A percentile compares a stretch with the other conserved stretches of the same genome.
Evolutionary conservation across 2,888 invertebrate genomes (phyloP).

Genomic region (Esperia sulphurella): DNA sequence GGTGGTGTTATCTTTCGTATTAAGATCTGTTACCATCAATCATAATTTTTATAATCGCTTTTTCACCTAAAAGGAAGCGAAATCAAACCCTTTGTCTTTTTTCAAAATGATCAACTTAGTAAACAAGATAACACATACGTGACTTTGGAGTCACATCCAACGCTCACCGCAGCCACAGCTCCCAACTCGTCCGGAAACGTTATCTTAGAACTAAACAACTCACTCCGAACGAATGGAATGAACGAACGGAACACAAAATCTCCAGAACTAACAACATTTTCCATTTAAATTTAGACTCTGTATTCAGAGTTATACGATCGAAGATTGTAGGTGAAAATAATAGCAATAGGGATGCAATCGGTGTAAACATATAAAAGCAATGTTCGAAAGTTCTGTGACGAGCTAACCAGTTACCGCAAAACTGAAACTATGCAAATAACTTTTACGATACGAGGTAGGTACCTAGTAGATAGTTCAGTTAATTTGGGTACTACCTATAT

Average conservation of each 20-base stretch:
- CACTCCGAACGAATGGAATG: constrained; percentile 44
- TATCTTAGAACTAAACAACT: constrained; percentile 71
- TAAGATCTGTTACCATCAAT: too few species aligned
- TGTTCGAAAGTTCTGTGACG: constrained; percentile 30
- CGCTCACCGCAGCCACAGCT: constrained; percentile 44
- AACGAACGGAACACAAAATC: constrained; percentile 14
- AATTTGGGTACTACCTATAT: background rate
- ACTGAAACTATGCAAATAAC: constrained; percentile 61
- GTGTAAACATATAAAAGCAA: constrained; percentile 33
- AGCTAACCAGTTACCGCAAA: constrained; percentile 63
- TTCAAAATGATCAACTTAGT: background rate
- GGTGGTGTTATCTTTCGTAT: too few species aligned
- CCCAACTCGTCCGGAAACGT: constrained; percentile 57
- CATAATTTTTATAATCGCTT: too few species aligned
- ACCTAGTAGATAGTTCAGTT: constrained; percentile 11
- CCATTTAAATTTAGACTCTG: constrained; percentile 25
- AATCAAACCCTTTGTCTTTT: too few species aligned
- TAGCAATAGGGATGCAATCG: constrained; percentile 41
- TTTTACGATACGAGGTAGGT: constrained; percentile 20
- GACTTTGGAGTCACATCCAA: constrained; percentile 36
- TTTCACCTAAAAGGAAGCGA: too few species aligned
- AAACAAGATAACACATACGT: constrained; percentile 22
- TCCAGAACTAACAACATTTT: constrained; percentile 16
- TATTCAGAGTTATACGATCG: constrained; percentile 14
- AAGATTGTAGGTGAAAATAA: constrained; percentile 21